Conservation (phyloP, 2,797 vertebrate genomes). For the Gymnocypris eckloni region DNA sequence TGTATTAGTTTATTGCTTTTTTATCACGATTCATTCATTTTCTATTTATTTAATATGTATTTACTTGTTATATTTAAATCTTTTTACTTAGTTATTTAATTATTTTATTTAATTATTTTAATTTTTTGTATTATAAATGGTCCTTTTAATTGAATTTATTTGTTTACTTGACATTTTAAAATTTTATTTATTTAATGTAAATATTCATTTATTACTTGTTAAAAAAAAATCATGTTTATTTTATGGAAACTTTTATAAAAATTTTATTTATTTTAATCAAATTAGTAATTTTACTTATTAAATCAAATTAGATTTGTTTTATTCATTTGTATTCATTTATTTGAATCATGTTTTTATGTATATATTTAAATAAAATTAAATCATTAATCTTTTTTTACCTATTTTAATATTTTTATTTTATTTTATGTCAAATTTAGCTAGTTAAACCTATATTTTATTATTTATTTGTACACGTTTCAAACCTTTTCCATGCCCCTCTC, state of each 20-base stretch:
- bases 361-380: background rate
- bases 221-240: too few species aligned
- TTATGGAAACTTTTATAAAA: too few species aligned
- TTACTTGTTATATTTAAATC: background rate
- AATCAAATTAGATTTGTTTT: background rate
- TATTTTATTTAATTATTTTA: background rate
- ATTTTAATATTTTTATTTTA: accelerated
- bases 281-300: background rate
- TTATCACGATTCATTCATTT: background rate
- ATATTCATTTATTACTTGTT: background rate
- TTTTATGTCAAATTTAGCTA: background rate
- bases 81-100: too few species aligned
- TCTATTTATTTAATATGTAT: background rate
- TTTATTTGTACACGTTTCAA: background rate
- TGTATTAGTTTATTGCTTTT: background rate
- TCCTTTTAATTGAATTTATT: too few species aligned
- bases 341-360: background rate
- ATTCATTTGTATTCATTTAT: background rate
- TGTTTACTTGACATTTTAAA: too few species aligned
- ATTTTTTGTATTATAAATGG: too few species aligned
- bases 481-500: too few species aligned
- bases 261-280: background rate
- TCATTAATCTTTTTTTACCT: background rate
- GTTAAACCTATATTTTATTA: background rate
- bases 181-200: too few species aligned